Evolutionary conservation across 1,140 invertebrate genomes (phyloP), one percentile per base, ranked within the genome.

Genomic region (Colletes gigas): DNA sequence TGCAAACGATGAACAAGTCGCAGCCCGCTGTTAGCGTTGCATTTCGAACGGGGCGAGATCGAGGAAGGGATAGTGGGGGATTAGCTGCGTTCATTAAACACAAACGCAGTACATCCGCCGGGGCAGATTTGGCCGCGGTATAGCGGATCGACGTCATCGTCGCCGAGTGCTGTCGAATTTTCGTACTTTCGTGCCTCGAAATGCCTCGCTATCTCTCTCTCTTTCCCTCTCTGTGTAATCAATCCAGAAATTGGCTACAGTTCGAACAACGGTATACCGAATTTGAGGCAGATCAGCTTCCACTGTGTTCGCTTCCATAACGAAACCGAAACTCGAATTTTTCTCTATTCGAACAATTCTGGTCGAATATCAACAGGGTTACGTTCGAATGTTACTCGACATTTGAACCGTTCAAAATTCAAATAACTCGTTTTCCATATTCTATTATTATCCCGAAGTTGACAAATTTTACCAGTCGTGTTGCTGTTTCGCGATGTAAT

Each of bases 71-170:
- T 15, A n/a, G 14, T n/a, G 17, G 76, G 30, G 90, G 87, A 91
- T 91, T 90, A 91, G 88, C 88, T 83, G 75, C 81, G 84, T 92
- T 92, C 88, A 91, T 90, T 89, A 89, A 91, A 91, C 83, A 90
- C 83, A 83, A 86, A 73, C 83, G 82, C 80, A 81, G 47, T 71
- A 66, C 81, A 81, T 76, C 78, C 57, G 57, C 62, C 69, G 19
- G 57, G 44, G 50, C 80, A 65, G 76, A 86, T 86, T 86, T 86
- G 79, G 63, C 63, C 54, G 54, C 78, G 57, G 65, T 69, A 66
- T 70, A 78, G 82, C 82, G 78, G 79, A 85, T 85, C 62, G 78
- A 59, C 83, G 82, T 83, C 79, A 81, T 86, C 75, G 83, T 85
- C 83, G 65, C 73, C 75, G 80, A 86, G 84, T 68, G 83, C 83